Evolutionary conservation across 1,140 invertebrate species (phyloP).

Genomic region (Leucophenga varia): DNA sequence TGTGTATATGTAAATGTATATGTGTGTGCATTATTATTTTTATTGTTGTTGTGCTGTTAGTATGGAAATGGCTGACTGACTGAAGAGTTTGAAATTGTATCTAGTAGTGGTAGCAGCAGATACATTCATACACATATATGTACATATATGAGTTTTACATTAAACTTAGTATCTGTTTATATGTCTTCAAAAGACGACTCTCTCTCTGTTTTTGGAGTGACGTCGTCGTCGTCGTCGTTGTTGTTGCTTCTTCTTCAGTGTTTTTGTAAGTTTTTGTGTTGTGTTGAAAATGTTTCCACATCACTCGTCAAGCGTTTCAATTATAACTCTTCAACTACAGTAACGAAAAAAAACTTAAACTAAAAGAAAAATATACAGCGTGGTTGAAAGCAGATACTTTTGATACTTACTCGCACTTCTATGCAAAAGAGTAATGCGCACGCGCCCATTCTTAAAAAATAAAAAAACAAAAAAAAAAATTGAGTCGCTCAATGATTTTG

Average conservation of each 20-base stretch:
- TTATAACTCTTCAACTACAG: conserved; percentile 39
- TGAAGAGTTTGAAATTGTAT: too few relatives aligned
- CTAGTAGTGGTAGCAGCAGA: too few relatives aligned
- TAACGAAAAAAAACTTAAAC: conserved; percentile 12
- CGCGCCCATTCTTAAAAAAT: conserved; percentile 45
- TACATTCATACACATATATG: too few relatives aligned
- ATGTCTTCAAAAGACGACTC: too few relatives aligned
- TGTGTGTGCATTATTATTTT: conserved; percentile 5
- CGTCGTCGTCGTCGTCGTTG: conserved; percentile 4
- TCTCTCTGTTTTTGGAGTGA: conserved; percentile 36
- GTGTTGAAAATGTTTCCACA: conserved; percentile 56
- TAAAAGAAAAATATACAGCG: conserved; percentile 26
- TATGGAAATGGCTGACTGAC: conserved; percentile 13
- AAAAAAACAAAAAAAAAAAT: too few relatives aligned
- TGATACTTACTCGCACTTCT: conserved; percentile 21
- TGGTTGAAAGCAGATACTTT: conserved; percentile 34
- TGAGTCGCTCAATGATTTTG: conserved; percentile 21
- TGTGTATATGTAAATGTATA: conserved; percentile 3
- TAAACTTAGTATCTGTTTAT: too few relatives aligned
- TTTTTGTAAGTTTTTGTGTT: conserved; percentile 18
- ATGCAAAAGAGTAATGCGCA: conserved; percentile 37
- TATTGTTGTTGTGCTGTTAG: conserved; percentile 10
- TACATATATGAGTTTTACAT: too few relatives aligned
- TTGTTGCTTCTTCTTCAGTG: conserved; percentile 19
- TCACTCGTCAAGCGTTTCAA: conserved; percentile 57